Evolutionary conservation across 2,797 vertebrate species (phyloP).

Genomic region (Adrianichthys oophorus): DNA sequence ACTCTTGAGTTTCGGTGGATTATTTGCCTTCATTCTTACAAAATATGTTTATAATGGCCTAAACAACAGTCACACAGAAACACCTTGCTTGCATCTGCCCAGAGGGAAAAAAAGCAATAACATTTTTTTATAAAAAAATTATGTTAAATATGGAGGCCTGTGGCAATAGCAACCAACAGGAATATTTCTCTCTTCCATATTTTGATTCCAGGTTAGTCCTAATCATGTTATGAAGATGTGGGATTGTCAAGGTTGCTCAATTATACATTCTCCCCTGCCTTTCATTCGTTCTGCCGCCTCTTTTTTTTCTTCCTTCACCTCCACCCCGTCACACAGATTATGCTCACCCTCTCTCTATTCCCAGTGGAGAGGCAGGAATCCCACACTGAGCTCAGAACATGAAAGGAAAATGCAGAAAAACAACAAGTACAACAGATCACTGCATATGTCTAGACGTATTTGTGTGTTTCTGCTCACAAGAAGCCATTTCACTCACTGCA

Average conservation of each 20-base stretch:
- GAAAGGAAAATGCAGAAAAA: constrained; percentile 73
- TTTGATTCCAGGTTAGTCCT: constrained; percentile 74
- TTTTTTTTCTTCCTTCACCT: constrained; percentile 70
- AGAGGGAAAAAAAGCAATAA: constrained; percentile 54
- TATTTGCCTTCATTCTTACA: constrained; percentile 18
- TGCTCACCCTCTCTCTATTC: constrained; percentile 58
- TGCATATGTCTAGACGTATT: constrained; percentile 48
- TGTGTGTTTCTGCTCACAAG: constrained; percentile 42
- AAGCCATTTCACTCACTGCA: constrained; percentile 14
- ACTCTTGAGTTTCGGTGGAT: constrained; percentile 3
- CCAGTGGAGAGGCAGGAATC: constrained; percentile 63
- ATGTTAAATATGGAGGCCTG: constrained; percentile 55
- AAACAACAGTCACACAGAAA: constrained; percentile 19
- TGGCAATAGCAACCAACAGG: constrained; percentile 57
- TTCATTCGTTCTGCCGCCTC: constrained; percentile 71
- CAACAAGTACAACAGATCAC: constrained; percentile 68
- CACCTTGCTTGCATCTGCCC: constrained; percentile 38
- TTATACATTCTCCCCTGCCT: constrained; percentile 71
- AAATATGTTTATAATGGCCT: constrained; percentile 22
- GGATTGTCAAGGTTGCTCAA: constrained; percentile 74
- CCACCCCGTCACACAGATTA: constrained; percentile 72
- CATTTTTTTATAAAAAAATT: constrained; percentile 62
- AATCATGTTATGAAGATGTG: constrained; percentile 70
- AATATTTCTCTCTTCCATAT: constrained; percentile 61
- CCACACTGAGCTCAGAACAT: constrained; percentile 78